These are phyloP conservation scores for Sesamia inferens DNA, from an alignment of 2,888 invertebrate genomes.

Conservation along the genomic window DNA sequence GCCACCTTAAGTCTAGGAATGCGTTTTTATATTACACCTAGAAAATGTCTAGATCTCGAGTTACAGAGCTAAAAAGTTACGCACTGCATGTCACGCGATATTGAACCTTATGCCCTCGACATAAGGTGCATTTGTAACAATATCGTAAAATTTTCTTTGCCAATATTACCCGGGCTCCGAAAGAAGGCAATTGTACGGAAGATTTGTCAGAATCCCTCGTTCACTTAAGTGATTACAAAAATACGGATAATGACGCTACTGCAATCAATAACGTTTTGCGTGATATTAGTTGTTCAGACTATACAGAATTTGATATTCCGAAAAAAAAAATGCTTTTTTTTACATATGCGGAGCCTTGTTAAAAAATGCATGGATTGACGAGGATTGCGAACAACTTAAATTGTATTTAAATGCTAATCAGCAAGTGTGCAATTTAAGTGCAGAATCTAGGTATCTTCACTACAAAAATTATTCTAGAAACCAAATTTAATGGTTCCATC, in stretches of 20 bases:
- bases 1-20: no score
- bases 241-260: slow-evolving; percentile 17
- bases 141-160: slow-evolving; percentile 26
- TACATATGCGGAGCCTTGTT: slow-evolving; percentile 34
- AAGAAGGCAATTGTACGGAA: slow-evolving; percentile 41
- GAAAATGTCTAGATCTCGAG: no score
- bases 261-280: slow-evolving; percentile 27
- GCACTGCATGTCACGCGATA: no score
- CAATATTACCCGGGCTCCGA: slow-evolving; percentile 34
- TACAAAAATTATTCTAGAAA: no score
- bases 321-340: slow-evolving; percentile 32
- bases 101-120: no score
- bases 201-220: slow-evolving; percentile 40
- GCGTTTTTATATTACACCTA: no score
- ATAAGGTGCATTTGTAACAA: no score
- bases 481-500: slow-evolving; percentile 30
- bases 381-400: no score
- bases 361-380: slow-evolving; percentile 34
- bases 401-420: slow-evolving; percentile 12
- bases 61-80: no score
- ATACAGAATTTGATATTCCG: slow-evolving; percentile 34
- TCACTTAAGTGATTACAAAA: slow-evolving; percentile 15
- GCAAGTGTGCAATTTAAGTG: no score
- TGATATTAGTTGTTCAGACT: slow-evolving; percentile 32
- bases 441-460: no score